Conservation (phyloP, 1,140 invertebrate species). For the Drosophila biarmipes region DNA sequence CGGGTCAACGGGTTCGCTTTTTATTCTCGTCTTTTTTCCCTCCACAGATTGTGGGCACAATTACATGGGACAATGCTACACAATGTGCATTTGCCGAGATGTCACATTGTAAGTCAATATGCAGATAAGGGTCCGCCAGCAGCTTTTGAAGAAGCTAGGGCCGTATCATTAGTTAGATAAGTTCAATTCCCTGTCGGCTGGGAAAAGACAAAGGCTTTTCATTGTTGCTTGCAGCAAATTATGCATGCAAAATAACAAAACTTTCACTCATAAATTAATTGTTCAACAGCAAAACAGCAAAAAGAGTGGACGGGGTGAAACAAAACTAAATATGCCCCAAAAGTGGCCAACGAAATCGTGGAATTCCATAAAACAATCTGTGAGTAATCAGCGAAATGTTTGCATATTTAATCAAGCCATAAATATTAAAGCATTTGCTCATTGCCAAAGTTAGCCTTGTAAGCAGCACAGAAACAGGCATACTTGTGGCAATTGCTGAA, state of each 20-base stretch:
- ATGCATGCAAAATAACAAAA: slow-evolving; percentile 72
- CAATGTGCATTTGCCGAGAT: slow-evolving; percentile 8
- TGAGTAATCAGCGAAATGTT: slow-evolving; percentile 54
- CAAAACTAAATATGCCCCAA: slow-evolving; percentile 57
- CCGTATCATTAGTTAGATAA: slow-evolving; percentile 62
- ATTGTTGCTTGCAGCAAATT: slow-evolving; percentile 59
- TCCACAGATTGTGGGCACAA: slow-evolving; percentile 58
- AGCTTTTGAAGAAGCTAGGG: slow-evolving; percentile 11
- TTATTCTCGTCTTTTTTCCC: slow-evolving; percentile 5
- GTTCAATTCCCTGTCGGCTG: slow-evolving; percentile 36
- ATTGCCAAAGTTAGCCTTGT: slow-evolving; percentile 62
- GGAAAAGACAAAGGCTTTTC: slow-evolving; percentile 46
- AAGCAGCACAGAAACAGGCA: slow-evolving; percentile 27
- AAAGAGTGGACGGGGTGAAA: slow-evolving; percentile 18
- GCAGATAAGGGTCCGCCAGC: slow-evolving; percentile 62
- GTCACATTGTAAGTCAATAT: slow-evolving; percentile 66
- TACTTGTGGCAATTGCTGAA: slow-evolving; percentile 51
- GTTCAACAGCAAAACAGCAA: slow-evolving; percentile 19
- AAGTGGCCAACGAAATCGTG: slow-evolving; percentile 50
- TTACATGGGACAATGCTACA: slow-evolving; percentile 56
- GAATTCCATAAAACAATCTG: slow-evolving; percentile 44
- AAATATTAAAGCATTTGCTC: slow-evolving; percentile 50
- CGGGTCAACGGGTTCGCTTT: slow-evolving; percentile 64
- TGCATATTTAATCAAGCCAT: slow-evolving; percentile 63
- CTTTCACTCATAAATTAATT: slow-evolving; percentile 83